Evolutionary conservation across 2,888 invertebrate species (phyloP), one percentile per base, ranked within the genome.

Genomic region (Electrophaes corylata): DNA sequence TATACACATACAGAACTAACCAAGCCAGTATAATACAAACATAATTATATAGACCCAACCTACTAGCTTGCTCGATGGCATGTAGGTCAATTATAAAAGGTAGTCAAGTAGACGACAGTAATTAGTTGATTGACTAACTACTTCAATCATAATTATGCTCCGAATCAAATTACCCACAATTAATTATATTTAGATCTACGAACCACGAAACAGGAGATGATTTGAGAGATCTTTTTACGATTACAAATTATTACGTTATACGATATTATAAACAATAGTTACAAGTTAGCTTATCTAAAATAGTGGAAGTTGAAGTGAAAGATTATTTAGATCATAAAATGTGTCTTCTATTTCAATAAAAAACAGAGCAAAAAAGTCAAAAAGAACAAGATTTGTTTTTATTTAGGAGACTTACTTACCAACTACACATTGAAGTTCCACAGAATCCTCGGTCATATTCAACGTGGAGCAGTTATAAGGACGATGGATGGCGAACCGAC

Each of bases 381-480:
- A 23, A 23, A 23, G 23, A 2, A 6, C 23, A 4, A 4, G n/a
- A n/a, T n/a, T 3, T 23, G 4, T 23, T 23, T 23, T 23, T 5
- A 23, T 23, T 23, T n/a, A n/a, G 14, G 2, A 6, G 33, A 18
- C 18, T 44, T 26, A 65, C 72, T 79, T 70, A 81, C 94, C 94
- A 65, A 93, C 90, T 37, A 88, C 72, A 79, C 96, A 96, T 71
- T 94, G 94, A 5, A 96, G 93, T 71, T 96, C 95, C 37, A 96
- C 92, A 0, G 96, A 95, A 65, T 95, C 94, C 51, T 95, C 94
- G n/a, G 96, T 96, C 74, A 96, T 93, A 82, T 96, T 96, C 57
- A 94, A 89, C 19, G 96, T 91, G 6, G 95, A 93, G 82, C 97
- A 96, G 83, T 96, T 96, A 75, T 93, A 93, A 0, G 96, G 95